These are phyloP conservation scores for Sebastes dallii DNA, from an alignment of 2,797 vertebrate genomes.

Conservation along the genomic window DNA sequence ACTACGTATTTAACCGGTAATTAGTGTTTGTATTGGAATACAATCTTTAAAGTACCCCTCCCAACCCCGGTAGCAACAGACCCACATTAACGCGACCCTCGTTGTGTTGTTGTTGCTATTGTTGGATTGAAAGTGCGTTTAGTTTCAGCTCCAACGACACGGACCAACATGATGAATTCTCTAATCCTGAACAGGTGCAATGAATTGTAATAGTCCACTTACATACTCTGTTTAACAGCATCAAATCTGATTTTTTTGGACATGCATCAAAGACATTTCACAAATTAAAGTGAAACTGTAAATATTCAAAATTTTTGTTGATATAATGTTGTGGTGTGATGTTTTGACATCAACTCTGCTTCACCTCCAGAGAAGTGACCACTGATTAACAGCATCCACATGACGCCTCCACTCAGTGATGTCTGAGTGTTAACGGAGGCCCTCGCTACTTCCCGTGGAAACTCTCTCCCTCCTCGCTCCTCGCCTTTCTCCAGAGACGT, in stretches of 20 bases:
- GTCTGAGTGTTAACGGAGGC: background rate
- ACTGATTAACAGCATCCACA: conserved; percentile 29
- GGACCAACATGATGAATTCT: background rate
- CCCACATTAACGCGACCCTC: background rate
- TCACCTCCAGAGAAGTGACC: background rate
- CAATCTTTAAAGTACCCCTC: no score
- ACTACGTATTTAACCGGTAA: no score
- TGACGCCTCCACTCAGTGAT: conserved; percentile 2
- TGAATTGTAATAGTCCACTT: background rate
- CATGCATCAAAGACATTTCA: background rate
- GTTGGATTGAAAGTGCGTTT: background rate
- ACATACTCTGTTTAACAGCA: background rate
- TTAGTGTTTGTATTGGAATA: no score
- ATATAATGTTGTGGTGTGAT: background rate
- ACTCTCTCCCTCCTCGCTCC: background rate
- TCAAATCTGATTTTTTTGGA: background rate
- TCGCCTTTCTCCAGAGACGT: background rate
- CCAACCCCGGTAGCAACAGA: background rate
- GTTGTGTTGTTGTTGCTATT: no score
- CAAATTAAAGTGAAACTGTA: background rate
- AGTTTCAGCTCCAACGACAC: background rate
- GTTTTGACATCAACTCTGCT: background rate
- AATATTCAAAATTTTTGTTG: background rate
- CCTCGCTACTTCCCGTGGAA: conserved; percentile 6
- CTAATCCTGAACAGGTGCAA: background rate